Percentiles rank a stretch among this genome's conserved stretches.
Conservation (phyloP, 2,888 invertebrate species). For the Torymus texanus region DNA sequence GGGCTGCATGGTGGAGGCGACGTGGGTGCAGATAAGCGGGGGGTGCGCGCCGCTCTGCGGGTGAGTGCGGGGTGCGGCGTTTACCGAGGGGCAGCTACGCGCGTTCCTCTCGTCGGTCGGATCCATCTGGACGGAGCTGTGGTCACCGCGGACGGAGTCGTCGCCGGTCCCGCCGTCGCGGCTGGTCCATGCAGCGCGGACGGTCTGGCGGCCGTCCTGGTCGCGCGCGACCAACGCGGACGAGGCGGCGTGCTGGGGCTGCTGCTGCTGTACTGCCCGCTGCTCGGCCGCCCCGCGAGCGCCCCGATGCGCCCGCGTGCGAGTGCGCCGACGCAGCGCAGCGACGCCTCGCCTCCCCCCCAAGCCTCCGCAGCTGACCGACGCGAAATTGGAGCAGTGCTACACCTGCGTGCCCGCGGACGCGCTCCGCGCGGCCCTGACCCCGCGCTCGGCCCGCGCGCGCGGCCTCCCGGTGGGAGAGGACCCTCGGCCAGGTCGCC, state of each 20-base stretch:
- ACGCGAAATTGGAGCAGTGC: not conserved
- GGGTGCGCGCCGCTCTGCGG: too few species aligned
- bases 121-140: slow-evolving; percentile 60
- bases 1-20: too few species aligned
- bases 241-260: too few species aligned
- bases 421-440: not conserved
- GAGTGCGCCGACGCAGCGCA: slow-evolving; percentile 27
- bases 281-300: too few species aligned
- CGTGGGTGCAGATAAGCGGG: not conserved
- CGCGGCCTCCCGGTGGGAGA: too few species aligned
- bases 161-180: not conserved
- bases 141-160: slow-evolving; percentile 43
- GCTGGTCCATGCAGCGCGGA: too few species aligned
- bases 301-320: too few species aligned
- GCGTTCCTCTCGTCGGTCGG: slow-evolving; percentile 61
- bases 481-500: not conserved
- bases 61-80: not conserved
- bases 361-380: not conserved
- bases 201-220: too few species aligned
- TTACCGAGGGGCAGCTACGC: slow-evolving; percentile 66
- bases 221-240: too few species aligned
- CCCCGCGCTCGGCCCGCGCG: not conserved
- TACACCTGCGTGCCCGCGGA: not conserved
- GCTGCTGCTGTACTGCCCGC: too few species aligned
- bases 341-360: not conserved